These are phyloP conservation scores for Brachystomella parvula DNA, from an alignment of 1,140 invertebrate species.

Conservation along the genomic window DNA sequence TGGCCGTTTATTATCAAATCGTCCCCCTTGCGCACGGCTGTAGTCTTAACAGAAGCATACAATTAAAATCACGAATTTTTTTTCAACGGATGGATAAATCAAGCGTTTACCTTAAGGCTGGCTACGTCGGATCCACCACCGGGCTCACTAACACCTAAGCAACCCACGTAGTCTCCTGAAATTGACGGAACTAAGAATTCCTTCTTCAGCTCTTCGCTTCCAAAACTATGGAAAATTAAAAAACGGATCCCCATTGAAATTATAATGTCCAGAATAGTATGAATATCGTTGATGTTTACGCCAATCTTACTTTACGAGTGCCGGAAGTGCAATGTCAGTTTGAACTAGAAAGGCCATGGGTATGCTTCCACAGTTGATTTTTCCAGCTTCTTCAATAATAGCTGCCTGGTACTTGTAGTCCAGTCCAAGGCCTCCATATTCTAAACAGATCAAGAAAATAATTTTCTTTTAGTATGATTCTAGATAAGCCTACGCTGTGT, in stretches of 20 bases:
- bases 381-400: constrained; percentile 50
- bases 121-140: constrained; percentile 54
- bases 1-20: constrained; percentile 53
- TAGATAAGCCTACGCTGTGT: neutral
- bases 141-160: constrained; percentile 53
- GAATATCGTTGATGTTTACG: neutral
- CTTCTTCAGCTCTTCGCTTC: constrained; percentile 51
- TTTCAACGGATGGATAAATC: neutral
- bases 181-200: constrained; percentile 53
- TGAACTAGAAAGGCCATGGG: constrained; percentile 52
- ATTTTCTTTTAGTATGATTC: too few species aligned
- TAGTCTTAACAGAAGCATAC: constrained; percentile 45
- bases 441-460: constrained; percentile 43
- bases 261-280: neutral
- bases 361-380: constrained; percentile 47
- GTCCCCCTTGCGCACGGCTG: constrained; percentile 46
- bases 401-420: constrained; percentile 53
- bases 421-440: constrained; percentile 54
- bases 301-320: constrained; percentile 33
- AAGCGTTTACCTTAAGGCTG: constrained; percentile 40
- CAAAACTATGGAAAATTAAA: constrained; percentile 44
- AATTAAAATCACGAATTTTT: constrained; percentile 7
- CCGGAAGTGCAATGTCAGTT: constrained; percentile 31
- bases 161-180: constrained; percentile 50
- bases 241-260: neutral